Base-by-base conservation (phyloP, 2,113 vertebrate species). In the Phocoena phocoena region DNA sequence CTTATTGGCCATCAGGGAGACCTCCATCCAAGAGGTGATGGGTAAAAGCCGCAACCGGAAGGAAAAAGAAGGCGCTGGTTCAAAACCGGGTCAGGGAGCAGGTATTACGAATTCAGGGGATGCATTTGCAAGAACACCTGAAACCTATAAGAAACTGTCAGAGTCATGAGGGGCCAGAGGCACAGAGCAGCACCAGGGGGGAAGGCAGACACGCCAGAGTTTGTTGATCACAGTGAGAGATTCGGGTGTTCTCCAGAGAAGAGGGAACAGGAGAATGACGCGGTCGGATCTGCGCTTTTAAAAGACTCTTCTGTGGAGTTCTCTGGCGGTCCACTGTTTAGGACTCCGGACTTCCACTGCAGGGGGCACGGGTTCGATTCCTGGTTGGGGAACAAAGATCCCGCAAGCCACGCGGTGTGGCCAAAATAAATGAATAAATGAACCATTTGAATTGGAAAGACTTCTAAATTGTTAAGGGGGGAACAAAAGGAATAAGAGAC, bases 131-230 rank as follows among this genome's bases (percentile, higher is more conserved):
- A 41, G 18, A 44, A 73, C 65, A 18, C 47, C 70, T 1, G 3
- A 90, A 41, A 18, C 63, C 68, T 28, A 10, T 71, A 23, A 67
- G 67, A 23, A 28, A 12, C 18, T 41, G 33, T 53, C 5, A 1
- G 38, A 31, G 26, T 33, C 4, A 11, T 0, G 8, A 65, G 73
- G 50, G 62, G 73, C 21, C 26, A 44, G 71, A 50, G 15, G 6
- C 33, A 6, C 44, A 28, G 3, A 83, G 41, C 50, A 15, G 93
- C 62, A 74, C 1, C 33, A 4, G n/a, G 38, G 28, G 7, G 14
- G 53, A 18, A n/a, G 41, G 33, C 67, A 5, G 6, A 26, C 2
- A 0, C 0, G 8, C 25, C 7, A 2, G 80, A 21, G 11, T 44
- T 28, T 21, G 26, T 9, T 8, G 67, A 41, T 50, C 20, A 18